Percentiles rank a stretch among this genome's conserved stretches.
Evolutionary conservation across 2,888 invertebrate species (phyloP).

Genomic region (Allygus modestus): DNA sequence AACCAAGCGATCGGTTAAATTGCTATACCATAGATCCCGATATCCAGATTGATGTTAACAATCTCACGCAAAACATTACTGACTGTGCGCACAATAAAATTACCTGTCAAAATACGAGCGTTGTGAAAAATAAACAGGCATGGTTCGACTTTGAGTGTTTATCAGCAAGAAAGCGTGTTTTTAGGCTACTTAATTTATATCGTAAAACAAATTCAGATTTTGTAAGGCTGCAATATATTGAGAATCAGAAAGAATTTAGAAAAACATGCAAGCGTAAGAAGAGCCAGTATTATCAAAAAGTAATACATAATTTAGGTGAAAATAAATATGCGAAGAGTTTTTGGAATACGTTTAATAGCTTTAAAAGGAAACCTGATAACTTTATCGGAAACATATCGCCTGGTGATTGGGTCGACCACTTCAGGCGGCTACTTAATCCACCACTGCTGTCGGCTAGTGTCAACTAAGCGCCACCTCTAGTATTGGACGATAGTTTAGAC

Average conservation of each 20-base stretch:
- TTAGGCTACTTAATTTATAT: constrained; percentile 24
- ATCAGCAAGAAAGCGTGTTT: not conserved
- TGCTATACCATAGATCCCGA: not conserved
- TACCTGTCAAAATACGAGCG: not conserved
- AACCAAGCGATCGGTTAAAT: not conserved
- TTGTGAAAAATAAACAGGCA: not conserved
- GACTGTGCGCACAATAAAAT: not conserved
- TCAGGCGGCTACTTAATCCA: not conserved
- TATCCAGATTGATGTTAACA: not conserved
- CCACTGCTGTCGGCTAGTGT: not conserved
- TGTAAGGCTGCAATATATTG: not conserved
- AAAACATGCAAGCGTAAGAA: constrained; percentile 2
- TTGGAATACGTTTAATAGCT: constrained; percentile 10
- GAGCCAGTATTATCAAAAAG: not conserved
- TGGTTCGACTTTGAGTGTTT: constrained; percentile 24
- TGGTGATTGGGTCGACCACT: constrained; percentile 6
- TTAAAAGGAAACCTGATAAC: constrained; percentile 4
- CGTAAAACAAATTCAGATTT: constrained; percentile 25
- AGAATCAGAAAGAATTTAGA: not conserved
- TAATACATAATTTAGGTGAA: not conserved
- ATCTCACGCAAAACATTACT: not conserved
- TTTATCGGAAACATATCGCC: not conserved
- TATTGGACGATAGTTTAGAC: constrained; percentile 28
- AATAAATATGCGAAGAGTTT: not conserved
- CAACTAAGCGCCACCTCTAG: not conserved